Percentiles rank a stretch among this genome's conserved stretches.
phyloP scores from a whole-genome alignment of 2,888 invertebrate species.

The Hyles lineata region DNA sequence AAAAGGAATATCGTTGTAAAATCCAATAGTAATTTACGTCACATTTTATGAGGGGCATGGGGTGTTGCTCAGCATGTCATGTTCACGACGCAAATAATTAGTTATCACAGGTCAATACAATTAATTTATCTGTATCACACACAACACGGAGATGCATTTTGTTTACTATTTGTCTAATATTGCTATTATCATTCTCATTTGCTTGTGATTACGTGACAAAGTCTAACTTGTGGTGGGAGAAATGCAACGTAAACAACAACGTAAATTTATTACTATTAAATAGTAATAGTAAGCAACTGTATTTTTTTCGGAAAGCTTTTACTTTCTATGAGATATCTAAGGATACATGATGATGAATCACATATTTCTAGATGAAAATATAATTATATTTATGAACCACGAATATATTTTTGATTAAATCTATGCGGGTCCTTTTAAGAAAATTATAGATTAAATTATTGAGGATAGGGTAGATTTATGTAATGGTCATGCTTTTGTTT shows the following conservation, averaged over 20 bases:
- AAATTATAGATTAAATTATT: too few species aligned
- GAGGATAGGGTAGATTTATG: too few species aligned
- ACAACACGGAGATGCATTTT: constrained; percentile 34
- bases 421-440: too few species aligned
- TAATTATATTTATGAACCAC: too few species aligned
- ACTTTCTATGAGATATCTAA: too few species aligned
- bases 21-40: neutral
- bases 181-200: constrained; percentile 37
- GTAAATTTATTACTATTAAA: neutral
- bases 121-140: constrained; percentile 37
- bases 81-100: constrained; percentile 28
- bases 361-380: too few species aligned
- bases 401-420: too few species aligned
- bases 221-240: constrained; percentile 2
- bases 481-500: too few species aligned
- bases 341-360: too few species aligned
- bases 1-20: neutral
- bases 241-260: neutral
- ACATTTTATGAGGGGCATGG: neutral
- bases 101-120: constrained; percentile 36
- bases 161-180: constrained; percentile 40
- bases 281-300: too few species aligned
- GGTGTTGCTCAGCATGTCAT: neutral
- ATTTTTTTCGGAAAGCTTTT: too few species aligned
- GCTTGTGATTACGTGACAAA: constrained; percentile 31